Evolutionary conservation across 2,797 vertebrate genomes (phyloP).

Genomic region (Neoniphon sammara): DNA sequence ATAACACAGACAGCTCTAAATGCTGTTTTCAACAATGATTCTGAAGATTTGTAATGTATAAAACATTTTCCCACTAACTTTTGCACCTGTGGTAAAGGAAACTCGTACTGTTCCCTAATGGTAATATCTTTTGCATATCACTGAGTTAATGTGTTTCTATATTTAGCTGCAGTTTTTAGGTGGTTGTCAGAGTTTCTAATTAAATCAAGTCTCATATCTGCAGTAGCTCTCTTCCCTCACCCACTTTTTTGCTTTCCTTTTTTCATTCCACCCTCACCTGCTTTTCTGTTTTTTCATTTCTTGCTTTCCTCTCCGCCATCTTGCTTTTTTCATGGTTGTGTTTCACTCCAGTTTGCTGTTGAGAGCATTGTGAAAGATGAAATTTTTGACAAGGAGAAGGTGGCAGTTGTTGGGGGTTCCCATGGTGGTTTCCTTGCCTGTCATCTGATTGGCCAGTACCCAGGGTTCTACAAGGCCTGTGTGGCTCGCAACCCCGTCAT

Average conservation of each 20-base stretch:
- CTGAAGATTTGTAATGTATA: not conserved
- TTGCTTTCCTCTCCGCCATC: not conserved
- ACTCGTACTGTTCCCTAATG: not conserved
- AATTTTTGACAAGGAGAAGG: slow-evolving; percentile 80
- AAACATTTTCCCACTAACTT: no score
- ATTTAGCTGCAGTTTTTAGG: not conserved
- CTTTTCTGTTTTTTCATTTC: not conserved
- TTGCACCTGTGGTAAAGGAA: not conserved
- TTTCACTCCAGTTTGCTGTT: slow-evolving; percentile 83
- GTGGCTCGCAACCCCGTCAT: slow-evolving; percentile 91
- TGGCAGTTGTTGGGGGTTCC: slow-evolving; percentile 91
- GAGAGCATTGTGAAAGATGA: slow-evolving; percentile 86
- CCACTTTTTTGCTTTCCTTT: not conserved
- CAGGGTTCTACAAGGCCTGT: slow-evolving; percentile 89
- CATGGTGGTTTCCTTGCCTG: slow-evolving; percentile 96
- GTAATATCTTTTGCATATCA: not conserved
- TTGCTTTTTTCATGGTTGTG: not conserved
- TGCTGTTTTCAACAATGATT: no score
- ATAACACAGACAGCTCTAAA: not conserved
- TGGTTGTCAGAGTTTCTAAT: not conserved
- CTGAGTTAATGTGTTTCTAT: not conserved
- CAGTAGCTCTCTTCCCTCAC: not conserved
- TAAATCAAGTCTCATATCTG: not conserved
- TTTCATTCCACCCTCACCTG: not conserved
- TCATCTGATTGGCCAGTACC: slow-evolving; percentile 95